These are phyloP conservation scores for Aegithalos caudatus DNA, from an alignment of 2,113 vertebrate species.

Conservation along the genomic window DNA sequence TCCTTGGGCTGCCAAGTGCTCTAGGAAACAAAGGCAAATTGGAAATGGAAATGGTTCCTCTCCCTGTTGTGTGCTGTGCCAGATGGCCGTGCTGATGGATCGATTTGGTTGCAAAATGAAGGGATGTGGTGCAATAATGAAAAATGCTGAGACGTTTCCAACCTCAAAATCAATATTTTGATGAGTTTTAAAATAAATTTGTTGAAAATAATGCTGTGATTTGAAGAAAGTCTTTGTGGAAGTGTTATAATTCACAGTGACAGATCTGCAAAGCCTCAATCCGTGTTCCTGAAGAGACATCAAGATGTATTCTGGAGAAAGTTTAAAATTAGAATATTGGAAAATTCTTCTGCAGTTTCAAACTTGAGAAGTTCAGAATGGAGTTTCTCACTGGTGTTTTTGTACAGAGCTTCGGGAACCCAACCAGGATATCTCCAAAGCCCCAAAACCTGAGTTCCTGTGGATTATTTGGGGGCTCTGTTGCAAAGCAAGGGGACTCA, in stretches of 20 bases:
- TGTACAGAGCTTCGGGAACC: background rate
- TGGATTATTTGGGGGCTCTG: background rate
- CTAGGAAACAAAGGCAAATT: background rate
- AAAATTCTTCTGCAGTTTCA: background rate
- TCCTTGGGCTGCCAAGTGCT: background rate
- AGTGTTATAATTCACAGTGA: background rate
- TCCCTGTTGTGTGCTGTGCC: background rate
- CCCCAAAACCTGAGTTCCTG: fast-evolving
- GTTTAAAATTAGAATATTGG: background rate
- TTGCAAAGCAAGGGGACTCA: background rate
- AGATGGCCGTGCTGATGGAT: background rate
- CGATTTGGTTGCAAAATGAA: background rate
- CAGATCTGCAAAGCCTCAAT: background rate
- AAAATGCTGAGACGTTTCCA: background rate
- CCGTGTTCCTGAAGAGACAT: background rate
- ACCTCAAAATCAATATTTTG: background rate
- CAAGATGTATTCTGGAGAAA: background rate
- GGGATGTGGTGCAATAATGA: background rate
- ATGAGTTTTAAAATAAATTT: background rate
- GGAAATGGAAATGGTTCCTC: background rate
- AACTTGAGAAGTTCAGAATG: background rate
- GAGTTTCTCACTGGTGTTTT: background rate
- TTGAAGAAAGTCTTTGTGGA: background rate
- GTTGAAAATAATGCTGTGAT: background rate
- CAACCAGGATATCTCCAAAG: background rate